These are phyloP conservation scores for Brachypalpus laphriformis DNA, from an alignment of 2,888 invertebrate genomes.

Conservation along the genomic window DNA sequence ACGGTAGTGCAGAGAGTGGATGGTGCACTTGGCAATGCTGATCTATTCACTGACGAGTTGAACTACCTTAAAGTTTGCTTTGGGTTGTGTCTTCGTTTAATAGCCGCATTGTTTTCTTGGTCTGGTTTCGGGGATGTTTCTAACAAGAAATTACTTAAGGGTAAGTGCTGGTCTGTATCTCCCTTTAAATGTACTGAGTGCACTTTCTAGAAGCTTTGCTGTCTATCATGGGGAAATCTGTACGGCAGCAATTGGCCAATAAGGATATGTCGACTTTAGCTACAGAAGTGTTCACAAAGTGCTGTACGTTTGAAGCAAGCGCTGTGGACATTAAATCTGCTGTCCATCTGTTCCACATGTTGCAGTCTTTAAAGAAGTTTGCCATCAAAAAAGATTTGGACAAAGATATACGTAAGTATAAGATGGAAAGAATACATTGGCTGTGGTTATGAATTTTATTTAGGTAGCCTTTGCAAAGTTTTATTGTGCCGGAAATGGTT, in stretches of 20 bases:
- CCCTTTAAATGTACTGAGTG: neutral
- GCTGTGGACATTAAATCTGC: conserved; percentile 79
- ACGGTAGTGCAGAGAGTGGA: conserved; percentile 83
- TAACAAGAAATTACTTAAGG: conserved; percentile 76
- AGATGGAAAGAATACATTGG: neutral
- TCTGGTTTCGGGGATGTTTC: conserved; percentile 84
- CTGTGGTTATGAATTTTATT: neutral
- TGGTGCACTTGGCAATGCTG: conserved; percentile 84
- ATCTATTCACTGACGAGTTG: conserved; percentile 84
- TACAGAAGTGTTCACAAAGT: conserved; percentile 76
- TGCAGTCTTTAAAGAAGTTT: conserved; percentile 77
- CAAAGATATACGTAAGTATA: conserved; percentile 78
- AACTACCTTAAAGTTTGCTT: conserved; percentile 84
- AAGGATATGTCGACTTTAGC: conserved; percentile 75
- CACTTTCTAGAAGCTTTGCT: conserved; percentile 77
- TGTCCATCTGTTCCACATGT: conserved; percentile 79
- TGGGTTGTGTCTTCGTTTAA: conserved; percentile 84
- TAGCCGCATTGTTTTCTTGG: conserved; percentile 86
- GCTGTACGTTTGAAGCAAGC: conserved; percentile 76
- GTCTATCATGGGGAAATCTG: conserved; percentile 53
- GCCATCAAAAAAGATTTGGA: conserved; percentile 68
- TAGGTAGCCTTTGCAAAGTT: conserved; percentile 83
- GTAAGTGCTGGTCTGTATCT: conserved; percentile 53
- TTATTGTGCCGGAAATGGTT: conserved; percentile 89
- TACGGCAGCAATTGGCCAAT: conserved; percentile 36